phyloP scores from a whole-genome alignment of 2,888 invertebrate genomes.

The Steinernema carpocapsae region DNA sequence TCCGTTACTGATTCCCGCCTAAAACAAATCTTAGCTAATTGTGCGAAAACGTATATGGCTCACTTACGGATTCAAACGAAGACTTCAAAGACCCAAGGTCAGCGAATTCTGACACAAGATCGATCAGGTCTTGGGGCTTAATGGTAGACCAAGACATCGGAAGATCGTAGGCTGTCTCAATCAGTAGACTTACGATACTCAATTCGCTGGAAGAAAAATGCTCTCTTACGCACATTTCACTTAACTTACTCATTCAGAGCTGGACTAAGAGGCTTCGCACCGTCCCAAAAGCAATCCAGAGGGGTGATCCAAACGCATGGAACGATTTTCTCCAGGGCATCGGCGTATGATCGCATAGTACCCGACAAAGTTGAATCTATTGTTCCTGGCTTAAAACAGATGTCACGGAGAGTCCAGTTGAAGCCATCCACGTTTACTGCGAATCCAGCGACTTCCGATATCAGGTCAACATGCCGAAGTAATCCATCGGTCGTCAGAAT shows the following conservation, averaged over 20 bases:
- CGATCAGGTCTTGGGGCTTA: conserved; percentile 46
- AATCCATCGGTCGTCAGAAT: conserved; percentile 55
- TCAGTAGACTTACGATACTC: not conserved
- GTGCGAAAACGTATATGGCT: no score
- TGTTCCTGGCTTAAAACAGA: conserved; percentile 91
- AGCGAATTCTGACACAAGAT: conserved; percentile 39
- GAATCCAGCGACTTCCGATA: conserved; percentile 60
- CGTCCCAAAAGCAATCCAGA: conserved; percentile 99
- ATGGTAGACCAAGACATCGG: conserved; percentile 46
- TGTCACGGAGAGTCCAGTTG: conserved; percentile 90
- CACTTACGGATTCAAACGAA: not conserved
- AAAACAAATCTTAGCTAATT: conserved; percentile 43
- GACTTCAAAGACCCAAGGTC: conserved; percentile 52
- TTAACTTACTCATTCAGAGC: conserved; percentile 43
- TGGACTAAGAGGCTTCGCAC: conserved; percentile 81
- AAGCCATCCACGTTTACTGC: conserved; percentile 56
- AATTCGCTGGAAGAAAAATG: conserved; percentile 31
- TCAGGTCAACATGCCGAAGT: conserved; percentile 61
- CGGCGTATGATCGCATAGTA: not conserved
- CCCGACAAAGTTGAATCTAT: conserved; percentile 69
- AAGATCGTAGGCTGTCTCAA: not conserved
- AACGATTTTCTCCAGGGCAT: conserved; percentile 81
- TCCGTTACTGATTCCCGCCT: conserved; percentile 89
- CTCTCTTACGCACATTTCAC: not conserved
- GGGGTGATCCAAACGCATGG: conserved; percentile 97